Base-by-base conservation (phyloP, 2,888 invertebrate species). In the Perdita meconis region DNA sequence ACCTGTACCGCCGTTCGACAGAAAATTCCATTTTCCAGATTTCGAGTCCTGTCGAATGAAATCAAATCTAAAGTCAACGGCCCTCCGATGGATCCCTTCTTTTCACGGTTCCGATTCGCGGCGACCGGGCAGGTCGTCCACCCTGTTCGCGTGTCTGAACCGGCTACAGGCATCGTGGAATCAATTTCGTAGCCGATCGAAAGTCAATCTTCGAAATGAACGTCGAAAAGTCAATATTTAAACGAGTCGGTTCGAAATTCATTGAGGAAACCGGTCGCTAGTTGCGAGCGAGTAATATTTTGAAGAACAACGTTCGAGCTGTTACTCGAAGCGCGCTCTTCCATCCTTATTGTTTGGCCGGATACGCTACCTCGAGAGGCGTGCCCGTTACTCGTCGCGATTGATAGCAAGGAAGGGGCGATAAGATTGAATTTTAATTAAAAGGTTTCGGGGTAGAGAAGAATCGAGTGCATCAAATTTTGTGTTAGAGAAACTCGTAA, bases 151-250 rank as follows among this genome's bases (percentile, higher is more conserved):
- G 72, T 80, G 76, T 70, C 55, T 19, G 70, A 34, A 13, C 4
- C n/a, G 34, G 36, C 59, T 59, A 38, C 59, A 2, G 10, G 40
- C 26, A 26, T 40, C 26, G 57, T 5, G 38, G 59, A 74, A 72
- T 72, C 74, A 64, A 74, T 74, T 72, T 53, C 59, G 19, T 34
- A 8, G 42, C 59, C 74, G 72, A 74, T 74, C 72, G 74, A 74
- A 72, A 72, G 64, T 65, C 74, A 72, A 74, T 74, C 74, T 72
- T 59, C 72, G 72, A 74, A 74, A 74, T 72, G 72, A 72, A 74
- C 74, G 72, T 55, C 53, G 74, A 44, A 65, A 65, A 51, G 72
- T 74, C 74, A 71, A 74, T 74, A 74, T 72, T 72, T 64, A 55
- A 64, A 72, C 72, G 59, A 74, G 44, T 24, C 59, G 38, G 42